These are phyloP conservation scores for Bos javanicus DNA, from an alignment of 2,113 vertebrate genomes.

Conservation along the genomic window DNA sequence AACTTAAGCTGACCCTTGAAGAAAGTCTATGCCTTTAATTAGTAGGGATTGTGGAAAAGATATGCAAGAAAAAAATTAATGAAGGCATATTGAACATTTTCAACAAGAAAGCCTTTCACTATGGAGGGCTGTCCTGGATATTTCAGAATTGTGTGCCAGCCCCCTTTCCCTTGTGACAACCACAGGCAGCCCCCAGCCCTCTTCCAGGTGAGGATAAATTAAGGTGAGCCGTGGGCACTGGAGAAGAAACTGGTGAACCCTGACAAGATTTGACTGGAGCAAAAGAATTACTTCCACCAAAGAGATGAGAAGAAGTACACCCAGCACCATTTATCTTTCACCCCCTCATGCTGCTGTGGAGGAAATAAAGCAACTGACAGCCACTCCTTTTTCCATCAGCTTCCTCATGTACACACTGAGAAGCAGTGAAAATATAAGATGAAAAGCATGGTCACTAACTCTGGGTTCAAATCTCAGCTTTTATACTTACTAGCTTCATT, in stretches of 20 bases:
- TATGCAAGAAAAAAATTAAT: background rate
- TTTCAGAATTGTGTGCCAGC: background rate
- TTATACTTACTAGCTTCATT: background rate
- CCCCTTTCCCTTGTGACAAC: background rate
- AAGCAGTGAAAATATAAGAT: background rate
- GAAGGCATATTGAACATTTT: background rate
- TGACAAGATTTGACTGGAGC: background rate
- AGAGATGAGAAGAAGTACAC: background rate
- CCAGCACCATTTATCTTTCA: background rate
- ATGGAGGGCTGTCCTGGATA: background rate
- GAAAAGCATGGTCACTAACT: background rate
- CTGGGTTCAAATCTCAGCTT: background rate
- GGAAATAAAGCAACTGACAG: background rate
- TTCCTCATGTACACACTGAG: background rate
- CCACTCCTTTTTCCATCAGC: background rate
- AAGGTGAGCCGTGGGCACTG: background rate
- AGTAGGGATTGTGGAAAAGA: background rate
- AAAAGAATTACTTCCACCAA: background rate
- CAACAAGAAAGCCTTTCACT: background rate
- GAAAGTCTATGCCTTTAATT: background rate
- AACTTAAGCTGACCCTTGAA: background rate
- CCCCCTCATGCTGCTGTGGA: background rate
- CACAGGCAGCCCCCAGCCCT: background rate
- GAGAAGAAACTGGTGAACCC: background rate
- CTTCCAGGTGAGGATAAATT: background rate